A percentile compares a stretch with the other conserved stretches of the same genome.
Evolutionary conservation across 2,888 invertebrate genomes (phyloP).

Genomic region (Oxytorus armatus): DNA sequence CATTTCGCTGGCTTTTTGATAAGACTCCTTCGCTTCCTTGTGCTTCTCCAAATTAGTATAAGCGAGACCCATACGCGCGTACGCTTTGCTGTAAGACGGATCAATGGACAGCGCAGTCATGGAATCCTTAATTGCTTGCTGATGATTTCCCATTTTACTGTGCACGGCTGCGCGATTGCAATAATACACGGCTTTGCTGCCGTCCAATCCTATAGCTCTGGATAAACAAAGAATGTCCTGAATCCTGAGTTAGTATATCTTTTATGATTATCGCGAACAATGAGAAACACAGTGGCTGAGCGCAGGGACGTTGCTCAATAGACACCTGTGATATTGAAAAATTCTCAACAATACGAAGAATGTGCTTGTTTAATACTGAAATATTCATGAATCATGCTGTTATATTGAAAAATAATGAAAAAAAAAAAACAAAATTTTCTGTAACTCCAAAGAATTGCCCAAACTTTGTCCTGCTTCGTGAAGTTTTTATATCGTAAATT

Average conservation of each 20-base stretch:
- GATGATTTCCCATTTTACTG: constrained; percentile 94
- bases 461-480: too few relatives aligned
- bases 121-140: constrained; percentile 95
- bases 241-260: constrained; percentile 64
- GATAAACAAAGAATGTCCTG: constrained; percentile 75
- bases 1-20: constrained; percentile 93
- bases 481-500: background rate
- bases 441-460: too few relatives aligned
- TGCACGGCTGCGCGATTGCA: constrained; percentile 99
- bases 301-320: background rate
- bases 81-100: constrained; percentile 97
- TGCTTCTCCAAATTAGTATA: constrained; percentile 93
- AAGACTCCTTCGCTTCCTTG: constrained; percentile 93
- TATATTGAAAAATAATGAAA: background rate
- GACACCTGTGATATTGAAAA: background rate
- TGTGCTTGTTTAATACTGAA: background rate
- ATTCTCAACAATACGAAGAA: background rate
- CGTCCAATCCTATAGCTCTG: constrained; percentile 95
- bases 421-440: background rate
- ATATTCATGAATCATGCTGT: background rate
- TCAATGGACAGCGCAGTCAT: constrained; percentile 95
- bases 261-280: constrained; percentile 63
- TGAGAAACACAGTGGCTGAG: background rate
- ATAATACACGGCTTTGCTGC: constrained; percentile 96
- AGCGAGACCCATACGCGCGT: constrained; percentile 95